Evolutionary conservation across 1,140 invertebrate genomes (phyloP).

Genomic region (Bursaphelenchus mucronatus): DNA sequence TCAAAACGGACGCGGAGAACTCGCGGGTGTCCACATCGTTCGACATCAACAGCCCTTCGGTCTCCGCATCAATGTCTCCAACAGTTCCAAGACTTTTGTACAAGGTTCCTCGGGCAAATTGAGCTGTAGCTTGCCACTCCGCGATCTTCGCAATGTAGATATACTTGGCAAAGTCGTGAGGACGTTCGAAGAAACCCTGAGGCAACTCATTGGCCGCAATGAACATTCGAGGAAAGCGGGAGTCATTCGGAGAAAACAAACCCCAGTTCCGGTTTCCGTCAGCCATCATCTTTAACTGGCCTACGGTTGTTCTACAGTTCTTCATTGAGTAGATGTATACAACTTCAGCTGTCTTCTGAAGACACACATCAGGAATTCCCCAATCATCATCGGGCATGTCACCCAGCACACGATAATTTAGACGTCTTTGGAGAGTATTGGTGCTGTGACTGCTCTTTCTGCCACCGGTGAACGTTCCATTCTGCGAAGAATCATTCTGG

Average conservation of each 20-base stretch:
- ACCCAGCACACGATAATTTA: constrained; percentile 27
- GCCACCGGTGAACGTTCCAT: constrained; percentile 2
- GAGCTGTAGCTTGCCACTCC: constrained; percentile 41
- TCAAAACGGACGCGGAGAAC: constrained; percentile 66
- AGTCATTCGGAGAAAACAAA: constrained; percentile 72
- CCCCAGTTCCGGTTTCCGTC: constrained; percentile 66
- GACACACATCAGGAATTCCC: constrained; percentile 41
- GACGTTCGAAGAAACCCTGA: constrained; percentile 35
- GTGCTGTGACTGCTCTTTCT: neutral
- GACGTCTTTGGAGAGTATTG: constrained; percentile 8
- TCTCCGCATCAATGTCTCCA: constrained; percentile 73
- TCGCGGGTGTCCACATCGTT: constrained; percentile 72
- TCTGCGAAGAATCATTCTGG: neutral
- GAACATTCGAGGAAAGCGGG: constrained; percentile 71
- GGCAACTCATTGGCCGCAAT: constrained; percentile 66
- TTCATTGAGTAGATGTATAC: constrained; percentile 64
- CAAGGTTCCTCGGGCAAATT: constrained; percentile 64
- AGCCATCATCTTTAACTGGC: constrained; percentile 67
- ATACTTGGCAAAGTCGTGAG: constrained; percentile 43
- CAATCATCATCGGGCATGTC: constrained; percentile 40
- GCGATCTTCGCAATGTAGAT: constrained; percentile 36
- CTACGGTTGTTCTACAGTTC: constrained; percentile 70
- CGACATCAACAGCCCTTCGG: constrained; percentile 73
- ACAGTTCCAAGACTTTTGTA: constrained; percentile 70
- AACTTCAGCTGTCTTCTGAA: constrained; percentile 41